Percentiles rank a stretch among this genome's conserved stretches.
Evolutionary conservation across 2,797 vertebrate species (phyloP).

Genomic region (Erethizon dorsatum): DNA sequence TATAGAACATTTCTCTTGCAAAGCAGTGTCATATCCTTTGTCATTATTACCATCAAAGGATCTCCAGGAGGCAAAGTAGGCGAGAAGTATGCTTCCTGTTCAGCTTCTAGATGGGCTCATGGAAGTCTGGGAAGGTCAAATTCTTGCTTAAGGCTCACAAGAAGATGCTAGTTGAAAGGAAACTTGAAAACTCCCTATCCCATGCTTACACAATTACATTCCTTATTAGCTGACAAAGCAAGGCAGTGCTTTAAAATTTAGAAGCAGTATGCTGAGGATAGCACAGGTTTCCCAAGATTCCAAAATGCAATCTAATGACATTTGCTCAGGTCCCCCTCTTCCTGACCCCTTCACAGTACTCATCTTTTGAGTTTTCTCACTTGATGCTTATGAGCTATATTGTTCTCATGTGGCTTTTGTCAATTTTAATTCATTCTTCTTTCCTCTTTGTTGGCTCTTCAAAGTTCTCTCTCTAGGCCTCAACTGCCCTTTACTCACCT

Average conservation of each 20-base stretch:
- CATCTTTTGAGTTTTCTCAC: not conserved
- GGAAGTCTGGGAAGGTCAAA: not conserved
- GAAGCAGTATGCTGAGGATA: not conserved
- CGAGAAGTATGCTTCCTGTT: not conserved
- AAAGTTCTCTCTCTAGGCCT: not conserved
- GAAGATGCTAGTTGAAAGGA: not conserved
- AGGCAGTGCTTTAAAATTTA: not conserved
- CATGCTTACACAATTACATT: slow-evolving; percentile 16
- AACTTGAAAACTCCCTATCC: not conserved
- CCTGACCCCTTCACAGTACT: not conserved
- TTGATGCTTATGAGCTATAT: not conserved
- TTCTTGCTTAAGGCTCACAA: not conserved
- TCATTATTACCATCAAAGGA: not conserved
- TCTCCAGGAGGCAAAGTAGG: not conserved
- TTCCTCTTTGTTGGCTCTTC: not conserved
- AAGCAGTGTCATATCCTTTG: slow-evolving; percentile 27
- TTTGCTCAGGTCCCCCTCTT: not conserved
- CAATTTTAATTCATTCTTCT: not conserved
- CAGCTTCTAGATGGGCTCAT: not conserved
- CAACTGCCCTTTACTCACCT: not conserved
- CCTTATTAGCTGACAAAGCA: not conserved
- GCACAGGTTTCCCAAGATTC: not conserved
- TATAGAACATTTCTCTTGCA: slow-evolving; percentile 33
- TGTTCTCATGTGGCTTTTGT: not conserved
- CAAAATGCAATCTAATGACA: not conserved